Conservation (phyloP, 2,888 invertebrate genomes). For the Diaprepes abbreviatus region DNA sequence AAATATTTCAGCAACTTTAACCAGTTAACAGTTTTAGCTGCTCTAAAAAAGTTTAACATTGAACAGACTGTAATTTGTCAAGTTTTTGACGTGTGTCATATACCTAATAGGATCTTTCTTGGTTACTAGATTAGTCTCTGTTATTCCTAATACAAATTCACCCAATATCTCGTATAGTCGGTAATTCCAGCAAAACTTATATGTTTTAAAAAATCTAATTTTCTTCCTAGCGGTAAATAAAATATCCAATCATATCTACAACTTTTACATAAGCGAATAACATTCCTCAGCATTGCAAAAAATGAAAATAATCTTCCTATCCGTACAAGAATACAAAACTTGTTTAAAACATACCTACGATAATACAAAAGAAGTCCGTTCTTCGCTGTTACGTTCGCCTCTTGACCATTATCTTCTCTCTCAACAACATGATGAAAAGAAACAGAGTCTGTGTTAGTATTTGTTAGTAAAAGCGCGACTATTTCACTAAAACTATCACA, state of each 20-base stretch:
- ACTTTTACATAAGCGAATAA: constrained; percentile 20
- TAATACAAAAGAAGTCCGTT: constrained; percentile 46
- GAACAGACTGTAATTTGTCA: no score
- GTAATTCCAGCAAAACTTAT: no score
- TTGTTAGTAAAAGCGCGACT: constrained; percentile 35
- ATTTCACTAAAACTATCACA: neutral
- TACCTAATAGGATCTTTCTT: no score
- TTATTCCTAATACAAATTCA: no score
- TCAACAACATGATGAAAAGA: constrained; percentile 16
- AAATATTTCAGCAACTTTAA: no score
- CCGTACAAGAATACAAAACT: constrained; percentile 44
- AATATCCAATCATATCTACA: neutral
- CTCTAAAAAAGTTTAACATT: no score
- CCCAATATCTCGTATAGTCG: no score
- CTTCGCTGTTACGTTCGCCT: constrained; percentile 40
- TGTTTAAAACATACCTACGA: constrained; percentile 47
- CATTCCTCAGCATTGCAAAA: constrained; percentile 34
- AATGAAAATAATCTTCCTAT: constrained; percentile 42
- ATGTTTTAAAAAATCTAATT: constrained; percentile 2
- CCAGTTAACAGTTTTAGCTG: no score
- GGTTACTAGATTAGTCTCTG: no score
- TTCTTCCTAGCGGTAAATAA: constrained; percentile 6
- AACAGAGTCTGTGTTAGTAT: constrained; percentile 31
- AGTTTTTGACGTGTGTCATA: no score
- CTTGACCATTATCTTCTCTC: constrained; percentile 33